phyloP scores from a whole-genome alignment of 2,113 vertebrate species.

The Pycnonotus jocosus region DNA sequence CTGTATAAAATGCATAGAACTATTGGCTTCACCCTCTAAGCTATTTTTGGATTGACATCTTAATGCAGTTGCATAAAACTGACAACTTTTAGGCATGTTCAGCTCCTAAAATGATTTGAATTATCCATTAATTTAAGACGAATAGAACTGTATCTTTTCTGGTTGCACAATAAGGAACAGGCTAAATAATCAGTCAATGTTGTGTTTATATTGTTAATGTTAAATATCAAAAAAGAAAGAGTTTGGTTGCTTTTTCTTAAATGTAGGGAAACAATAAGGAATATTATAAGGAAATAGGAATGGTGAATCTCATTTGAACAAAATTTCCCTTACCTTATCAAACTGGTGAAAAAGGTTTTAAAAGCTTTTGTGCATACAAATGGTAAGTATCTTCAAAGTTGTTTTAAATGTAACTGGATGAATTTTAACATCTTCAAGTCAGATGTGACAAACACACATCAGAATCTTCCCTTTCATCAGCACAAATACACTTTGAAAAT shows the following conservation, averaged over 20 bases:
- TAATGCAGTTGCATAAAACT: neutral
- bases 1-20: neutral
- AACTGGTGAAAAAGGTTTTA: neutral
- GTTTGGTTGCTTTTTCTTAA: neutral
- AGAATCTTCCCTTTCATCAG: neutral
- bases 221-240: neutral
- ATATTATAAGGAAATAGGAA: neutral
- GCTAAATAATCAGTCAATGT: neutral
- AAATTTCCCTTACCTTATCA: neutral
- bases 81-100: neutral
- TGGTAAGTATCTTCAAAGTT: neutral
- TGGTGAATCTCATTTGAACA: neutral
- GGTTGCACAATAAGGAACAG: neutral
- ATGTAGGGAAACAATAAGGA: neutral
- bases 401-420: neutral
- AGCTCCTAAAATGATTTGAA: neutral
- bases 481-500: neutral
- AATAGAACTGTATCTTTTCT: neutral
- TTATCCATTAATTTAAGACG: neutral
- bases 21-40: neutral
- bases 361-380: neutral
- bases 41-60: neutral
- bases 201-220: neutral
- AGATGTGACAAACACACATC: neutral
- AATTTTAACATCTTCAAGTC: neutral